Conservation (phyloP, 1,140 invertebrate genomes). For the Hyphantria cunea region DNA sequence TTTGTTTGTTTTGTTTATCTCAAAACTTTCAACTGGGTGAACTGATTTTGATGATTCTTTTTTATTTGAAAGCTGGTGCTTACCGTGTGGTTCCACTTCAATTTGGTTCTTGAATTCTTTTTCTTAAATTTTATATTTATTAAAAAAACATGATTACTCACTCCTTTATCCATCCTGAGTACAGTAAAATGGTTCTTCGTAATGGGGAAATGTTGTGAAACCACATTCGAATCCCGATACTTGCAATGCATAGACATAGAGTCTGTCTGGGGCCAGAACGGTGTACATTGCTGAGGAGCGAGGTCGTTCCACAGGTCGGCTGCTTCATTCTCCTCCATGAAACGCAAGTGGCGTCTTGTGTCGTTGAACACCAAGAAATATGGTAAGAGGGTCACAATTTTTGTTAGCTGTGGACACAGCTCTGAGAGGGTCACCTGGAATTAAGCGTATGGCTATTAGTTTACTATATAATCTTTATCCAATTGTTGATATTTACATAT, state of each 20-base stretch:
- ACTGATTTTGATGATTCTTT: too few relatives aligned
- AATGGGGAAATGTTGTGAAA: conserved; percentile 90
- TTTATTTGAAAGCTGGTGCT: too few relatives aligned
- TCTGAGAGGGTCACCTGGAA: conserved; percentile 83
- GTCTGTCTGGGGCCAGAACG: conserved; percentile 92
- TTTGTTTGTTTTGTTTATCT: too few relatives aligned
- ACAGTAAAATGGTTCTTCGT: conserved; percentile 87
- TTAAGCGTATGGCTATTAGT: too few relatives aligned
- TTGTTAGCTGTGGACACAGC: conserved; percentile 88
- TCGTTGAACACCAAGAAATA: conserved; percentile 92
- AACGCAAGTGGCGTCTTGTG: conserved; percentile 86
- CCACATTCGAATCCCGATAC: conserved; percentile 88
- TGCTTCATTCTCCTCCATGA: conserved; percentile 93
- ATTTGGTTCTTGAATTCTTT: too few relatives aligned
- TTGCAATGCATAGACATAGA: conserved; percentile 91
- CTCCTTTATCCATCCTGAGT: conserved; percentile 91
- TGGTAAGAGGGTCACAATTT: conserved; percentile 92
- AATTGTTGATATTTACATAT: too few relatives aligned
- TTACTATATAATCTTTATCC: too few relatives aligned
- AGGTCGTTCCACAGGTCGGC: conserved; percentile 93
- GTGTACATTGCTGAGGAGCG: conserved; percentile 85
- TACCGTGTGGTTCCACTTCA: too few relatives aligned
- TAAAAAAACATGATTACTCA: conserved; percentile 70
- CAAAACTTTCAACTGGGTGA: too few relatives aligned
- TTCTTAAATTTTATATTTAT: too few relatives aligned